Percentiles rank a stretch among this genome's conserved stretches.
Conservation (phyloP, 2,888 invertebrate species). For the Mythimna lalbum region DNA sequence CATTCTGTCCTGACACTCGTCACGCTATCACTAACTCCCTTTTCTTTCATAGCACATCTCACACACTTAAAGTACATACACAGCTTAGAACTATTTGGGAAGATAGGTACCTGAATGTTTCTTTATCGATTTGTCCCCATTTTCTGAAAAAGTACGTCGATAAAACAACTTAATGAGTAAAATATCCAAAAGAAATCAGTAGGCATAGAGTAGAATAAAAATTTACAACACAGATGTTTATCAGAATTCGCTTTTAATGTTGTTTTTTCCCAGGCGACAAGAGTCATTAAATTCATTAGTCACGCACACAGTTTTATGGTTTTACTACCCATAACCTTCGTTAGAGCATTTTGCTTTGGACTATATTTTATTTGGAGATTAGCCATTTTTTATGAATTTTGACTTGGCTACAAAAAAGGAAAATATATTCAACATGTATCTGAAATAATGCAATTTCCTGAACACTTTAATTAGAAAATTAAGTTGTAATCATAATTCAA, state of each 20-base stretch:
- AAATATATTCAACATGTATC: too few species aligned
- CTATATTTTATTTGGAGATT: conserved; percentile 43
- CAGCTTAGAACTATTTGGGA: too few species aligned
- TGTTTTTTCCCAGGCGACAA: conserved; percentile 58
- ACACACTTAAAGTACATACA: too few species aligned
- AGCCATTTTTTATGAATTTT: conserved; percentile 21
- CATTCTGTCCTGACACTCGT: too few species aligned
- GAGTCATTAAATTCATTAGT: conserved; percentile 59
- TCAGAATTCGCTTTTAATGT: conserved; percentile 60
- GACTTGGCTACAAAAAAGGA: too few species aligned
- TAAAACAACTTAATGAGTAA: conserved; percentile 30
- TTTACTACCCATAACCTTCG: conserved; percentile 48
- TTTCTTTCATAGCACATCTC: too few species aligned
- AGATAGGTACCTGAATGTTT: not conserved
- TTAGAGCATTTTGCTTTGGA: conserved; percentile 28
- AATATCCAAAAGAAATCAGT: conserved; percentile 44
- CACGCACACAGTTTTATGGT: conserved; percentile 50
- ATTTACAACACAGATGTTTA: conserved; percentile 49
- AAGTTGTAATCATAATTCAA: not conserved
- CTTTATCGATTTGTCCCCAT: not conserved
- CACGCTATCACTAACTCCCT: too few species aligned
- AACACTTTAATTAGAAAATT: not conserved
- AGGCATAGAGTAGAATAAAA: conserved; percentile 40
- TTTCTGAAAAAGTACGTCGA: not conserved
- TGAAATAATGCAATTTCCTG: too few species aligned